phyloP scores from a whole-genome alignment of 1,140 invertebrate species.

The Mactra quadrangularis region DNA sequence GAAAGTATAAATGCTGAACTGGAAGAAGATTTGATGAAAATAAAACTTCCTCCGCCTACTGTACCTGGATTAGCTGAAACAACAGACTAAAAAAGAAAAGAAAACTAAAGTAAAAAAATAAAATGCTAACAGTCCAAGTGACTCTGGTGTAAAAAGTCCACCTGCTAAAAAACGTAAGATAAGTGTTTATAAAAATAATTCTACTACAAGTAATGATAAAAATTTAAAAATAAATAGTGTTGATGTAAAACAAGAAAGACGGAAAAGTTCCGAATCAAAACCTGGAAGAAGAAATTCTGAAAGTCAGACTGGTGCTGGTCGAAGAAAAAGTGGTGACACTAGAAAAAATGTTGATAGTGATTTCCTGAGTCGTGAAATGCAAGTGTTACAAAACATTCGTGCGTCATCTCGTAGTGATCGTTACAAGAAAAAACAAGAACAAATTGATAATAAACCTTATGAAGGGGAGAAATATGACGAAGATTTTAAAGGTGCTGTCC shows the following conservation, averaged over 20 bases:
- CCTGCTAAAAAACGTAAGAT: slow-evolving; percentile 23
- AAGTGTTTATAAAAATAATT: slow-evolving; percentile 8
- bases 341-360: background rate
- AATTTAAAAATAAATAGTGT: slow-evolving; percentile 24
- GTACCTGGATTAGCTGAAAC: background rate
- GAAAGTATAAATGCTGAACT: slow-evolving; percentile 19
- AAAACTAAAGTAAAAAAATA: background rate
- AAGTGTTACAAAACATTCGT: slow-evolving; percentile 49
- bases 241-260: slow-evolving; percentile 23
- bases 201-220: background rate
- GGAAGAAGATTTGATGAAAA: slow-evolving; percentile 43
- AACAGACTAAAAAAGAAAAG: slow-evolving; percentile 21
- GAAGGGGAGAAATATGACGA: slow-evolving; percentile 47
- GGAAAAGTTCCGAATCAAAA: slow-evolving; percentile 35
- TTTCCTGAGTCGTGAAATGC: slow-evolving; percentile 24
- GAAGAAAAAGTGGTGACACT: slow-evolving; percentile 17
- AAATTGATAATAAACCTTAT: slow-evolving; percentile 35
- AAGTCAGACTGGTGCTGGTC: background rate
- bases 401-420: slow-evolving; percentile 37
- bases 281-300: slow-evolving; percentile 17
- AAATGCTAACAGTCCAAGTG: slow-evolving; percentile 2
- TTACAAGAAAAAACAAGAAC: slow-evolving; percentile 48
- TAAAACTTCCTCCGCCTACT: slow-evolving; percentile 14
- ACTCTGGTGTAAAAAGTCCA: background rate
- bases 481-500: background rate